Conservation (phyloP, 2,888 invertebrate genomes). For the Rugalucina vietnamica region DNA sequence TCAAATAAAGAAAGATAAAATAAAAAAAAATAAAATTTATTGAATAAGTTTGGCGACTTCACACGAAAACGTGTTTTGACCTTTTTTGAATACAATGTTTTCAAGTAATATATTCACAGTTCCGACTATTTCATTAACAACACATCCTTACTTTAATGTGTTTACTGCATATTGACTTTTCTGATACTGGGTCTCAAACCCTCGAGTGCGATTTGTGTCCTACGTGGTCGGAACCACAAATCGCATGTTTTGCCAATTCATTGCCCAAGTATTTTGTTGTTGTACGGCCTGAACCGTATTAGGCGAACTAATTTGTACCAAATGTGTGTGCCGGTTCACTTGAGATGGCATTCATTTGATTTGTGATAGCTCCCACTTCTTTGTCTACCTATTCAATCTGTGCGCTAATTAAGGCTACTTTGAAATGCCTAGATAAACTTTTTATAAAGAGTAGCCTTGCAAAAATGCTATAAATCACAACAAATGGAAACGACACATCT, state of each 20-base stretch:
- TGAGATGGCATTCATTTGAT: background rate
- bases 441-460: background rate
- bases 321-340: background rate
- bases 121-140: too few species aligned
- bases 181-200: too few species aligned
- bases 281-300: background rate
- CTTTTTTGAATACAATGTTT: too few species aligned
- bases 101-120: too few species aligned
- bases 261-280: too few species aligned
- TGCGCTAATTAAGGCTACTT: constrained; percentile 33
- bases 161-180: too few species aligned
- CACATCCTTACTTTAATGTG: too few species aligned
- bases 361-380: background rate
- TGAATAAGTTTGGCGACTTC: too few species aligned
- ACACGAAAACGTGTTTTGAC: too few species aligned
- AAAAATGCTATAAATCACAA: constrained; percentile 2
- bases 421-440: constrained; percentile 4
- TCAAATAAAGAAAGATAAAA: background rate
- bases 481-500: background rate
- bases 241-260: too few species aligned
- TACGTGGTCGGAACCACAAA: too few species aligned
- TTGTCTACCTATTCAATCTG: constrained; percentile 16
- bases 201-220: too few species aligned
- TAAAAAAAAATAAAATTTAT: background rate
- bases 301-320: background rate